A percentile compares a stretch with the other conserved stretches of the same genome.
Evolutionary conservation across 2,113 vertebrate species (phyloP).

Genomic region (Aleadryas rufinucha): DNA sequence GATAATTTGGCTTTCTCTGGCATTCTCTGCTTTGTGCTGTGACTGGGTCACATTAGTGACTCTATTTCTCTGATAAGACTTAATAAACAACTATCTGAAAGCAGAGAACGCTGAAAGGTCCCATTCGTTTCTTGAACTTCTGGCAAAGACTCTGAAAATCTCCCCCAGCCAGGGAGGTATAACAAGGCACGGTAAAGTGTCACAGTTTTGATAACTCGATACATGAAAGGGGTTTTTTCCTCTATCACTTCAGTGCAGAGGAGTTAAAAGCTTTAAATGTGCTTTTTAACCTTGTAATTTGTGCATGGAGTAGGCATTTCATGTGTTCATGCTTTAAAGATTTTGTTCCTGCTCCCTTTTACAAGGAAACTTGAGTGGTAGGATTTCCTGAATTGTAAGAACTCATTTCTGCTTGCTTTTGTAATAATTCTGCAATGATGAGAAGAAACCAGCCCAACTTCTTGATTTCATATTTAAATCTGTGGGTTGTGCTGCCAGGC

Average conservation of each 20-base stretch:
- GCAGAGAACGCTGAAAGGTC: too few species aligned
- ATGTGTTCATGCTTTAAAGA: background rate
- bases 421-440: background rate
- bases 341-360: background rate
- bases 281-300: background rate
- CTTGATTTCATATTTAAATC: slow-evolving; percentile 5
- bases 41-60: too few species aligned
- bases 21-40: too few species aligned
- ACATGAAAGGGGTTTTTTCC: background rate
- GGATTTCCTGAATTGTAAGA: background rate
- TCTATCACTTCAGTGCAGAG: background rate
- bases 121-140: too few species aligned
- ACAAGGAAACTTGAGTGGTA: background rate
- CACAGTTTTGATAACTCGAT: background rate
- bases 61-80: too few species aligned
- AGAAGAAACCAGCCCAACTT: background rate
- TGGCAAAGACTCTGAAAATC: too few species aligned
- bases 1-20: too few species aligned
- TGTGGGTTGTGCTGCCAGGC: background rate
- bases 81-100: too few species aligned
- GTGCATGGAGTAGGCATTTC: background rate
- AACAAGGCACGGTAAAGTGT: too few species aligned
- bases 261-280: background rate
- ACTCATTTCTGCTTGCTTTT: background rate
- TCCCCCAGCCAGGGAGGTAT: too few species aligned